phyloP scores from a whole-genome alignment of 1,140 invertebrate species.

The Drosophila paulistorum region DNA sequence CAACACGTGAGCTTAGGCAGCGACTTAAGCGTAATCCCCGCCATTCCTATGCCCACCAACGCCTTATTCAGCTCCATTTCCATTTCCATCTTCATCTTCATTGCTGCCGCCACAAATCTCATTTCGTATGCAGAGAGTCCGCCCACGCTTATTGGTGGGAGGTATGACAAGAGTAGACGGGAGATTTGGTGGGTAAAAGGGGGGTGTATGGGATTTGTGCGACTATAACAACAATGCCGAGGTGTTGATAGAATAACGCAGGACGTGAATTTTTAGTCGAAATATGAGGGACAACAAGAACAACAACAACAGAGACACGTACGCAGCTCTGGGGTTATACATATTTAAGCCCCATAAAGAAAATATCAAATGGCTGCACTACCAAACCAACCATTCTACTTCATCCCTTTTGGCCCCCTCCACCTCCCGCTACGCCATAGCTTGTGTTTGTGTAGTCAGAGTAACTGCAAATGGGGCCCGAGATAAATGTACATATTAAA shows the following conservation, averaged over 20 bases:
- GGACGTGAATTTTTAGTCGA: slow-evolving; percentile 77
- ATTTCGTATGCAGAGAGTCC: slow-evolving; percentile 71
- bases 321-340: slow-evolving; percentile 68
- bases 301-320: slow-evolving; percentile 46
- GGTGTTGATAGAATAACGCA: slow-evolving; percentile 79
- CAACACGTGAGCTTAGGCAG: slow-evolving; percentile 35
- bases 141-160: slow-evolving; percentile 31
- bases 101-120: slow-evolving; percentile 56
- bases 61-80: slow-evolving; percentile 1
- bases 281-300: slow-evolving; percentile 49
- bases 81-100: not conserved
- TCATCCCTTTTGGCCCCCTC: slow-evolving; percentile 23
- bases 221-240: slow-evolving; percentile 69
- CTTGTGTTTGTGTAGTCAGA: slow-evolving; percentile 40
- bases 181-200: not conserved
- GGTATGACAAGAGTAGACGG: not conserved
- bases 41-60: not conserved
- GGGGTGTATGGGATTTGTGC: slow-evolving; percentile 4
- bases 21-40: slow-evolving; percentile 42
- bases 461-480: slow-evolving; percentile 44
- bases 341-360: slow-evolving; percentile 80
- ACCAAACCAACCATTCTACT: slow-evolving; percentile 1
- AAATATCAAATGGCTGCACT: slow-evolving; percentile 66
- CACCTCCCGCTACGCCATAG: too few species aligned
- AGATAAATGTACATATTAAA: slow-evolving; percentile 80